phyloP scores from a whole-genome alignment of 2,797 vertebrate species.

The Gymnodraco acuticeps region DNA sequence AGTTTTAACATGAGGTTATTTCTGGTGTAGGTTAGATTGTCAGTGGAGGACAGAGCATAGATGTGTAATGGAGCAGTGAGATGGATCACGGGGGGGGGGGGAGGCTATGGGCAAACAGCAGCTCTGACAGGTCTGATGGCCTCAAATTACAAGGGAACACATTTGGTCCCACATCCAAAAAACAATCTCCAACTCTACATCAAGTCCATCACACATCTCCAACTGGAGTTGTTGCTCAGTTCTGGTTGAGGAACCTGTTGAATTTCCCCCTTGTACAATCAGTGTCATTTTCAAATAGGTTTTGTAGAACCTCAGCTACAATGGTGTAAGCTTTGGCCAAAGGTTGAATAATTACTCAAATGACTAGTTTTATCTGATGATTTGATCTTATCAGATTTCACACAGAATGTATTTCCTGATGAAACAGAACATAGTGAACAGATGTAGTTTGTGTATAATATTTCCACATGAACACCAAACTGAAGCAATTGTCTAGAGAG shows the following conservation, averaged over 20 bases:
- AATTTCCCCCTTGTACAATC: background rate
- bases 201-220: constrained; percentile 1
- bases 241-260: no score
- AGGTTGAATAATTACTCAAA: background rate
- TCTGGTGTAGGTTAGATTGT: background rate
- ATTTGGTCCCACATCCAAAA: constrained; percentile 16
- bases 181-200: background rate
- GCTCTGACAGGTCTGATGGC: constrained; percentile 2
- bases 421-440: background rate
- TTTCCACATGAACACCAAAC: background rate
- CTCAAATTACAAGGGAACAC: background rate
- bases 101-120: background rate
- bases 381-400: background rate
- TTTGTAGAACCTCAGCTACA: background rate
- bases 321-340: background rate
- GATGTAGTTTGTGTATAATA: background rate
- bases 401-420: constrained; percentile 16
- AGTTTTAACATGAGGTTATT: background rate
- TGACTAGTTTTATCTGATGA: background rate
- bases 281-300: background rate
- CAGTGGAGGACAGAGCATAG: constrained; percentile 2
- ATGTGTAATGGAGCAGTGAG: background rate
- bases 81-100: background rate
- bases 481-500: background rate
- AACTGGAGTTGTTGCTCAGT: background rate